Evolutionary conservation across 2,797 vertebrate genomes (phyloP).

Genomic region (Selene dorsalis): DNA sequence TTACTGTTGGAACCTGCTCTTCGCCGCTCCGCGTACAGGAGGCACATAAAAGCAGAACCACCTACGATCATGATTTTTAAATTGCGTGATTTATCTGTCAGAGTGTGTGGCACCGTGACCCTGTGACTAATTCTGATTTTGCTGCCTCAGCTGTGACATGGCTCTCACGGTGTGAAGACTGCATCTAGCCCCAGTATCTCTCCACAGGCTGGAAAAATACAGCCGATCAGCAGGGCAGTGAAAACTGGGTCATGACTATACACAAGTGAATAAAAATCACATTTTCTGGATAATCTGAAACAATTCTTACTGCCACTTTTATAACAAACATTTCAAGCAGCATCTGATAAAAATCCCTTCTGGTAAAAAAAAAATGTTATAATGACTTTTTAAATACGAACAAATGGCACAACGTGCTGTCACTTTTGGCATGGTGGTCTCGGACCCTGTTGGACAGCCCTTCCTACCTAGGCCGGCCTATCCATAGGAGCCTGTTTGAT

Average conservation of each 20-base stretch:
- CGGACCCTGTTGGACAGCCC: conserved; percentile 41
- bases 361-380: background rate
- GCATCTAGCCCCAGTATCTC: background rate
- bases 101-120: conserved; percentile 6
- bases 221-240: background rate
- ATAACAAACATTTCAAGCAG: background rate
- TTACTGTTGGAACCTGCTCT: background rate
- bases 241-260: background rate
- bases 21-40: background rate
- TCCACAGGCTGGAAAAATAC: background rate
- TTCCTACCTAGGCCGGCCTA: conserved; percentile 56
- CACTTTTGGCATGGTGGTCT: conserved; percentile 71
- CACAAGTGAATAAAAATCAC: background rate
- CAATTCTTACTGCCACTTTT: conserved; percentile 2
- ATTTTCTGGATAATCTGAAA: conserved; percentile 9
- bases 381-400: background rate
- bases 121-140: conserved; percentile 27
- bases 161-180: background rate
- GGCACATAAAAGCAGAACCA: too few species aligned
- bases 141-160: background rate
- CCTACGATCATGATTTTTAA: background rate
- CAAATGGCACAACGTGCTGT: conserved; percentile 25
- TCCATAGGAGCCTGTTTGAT: conserved; percentile 79
- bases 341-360: background rate
- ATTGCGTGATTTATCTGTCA: conserved; percentile 15